Conservation (phyloP, 2,113 vertebrate species). For the Percopsis transmontana region DNA sequence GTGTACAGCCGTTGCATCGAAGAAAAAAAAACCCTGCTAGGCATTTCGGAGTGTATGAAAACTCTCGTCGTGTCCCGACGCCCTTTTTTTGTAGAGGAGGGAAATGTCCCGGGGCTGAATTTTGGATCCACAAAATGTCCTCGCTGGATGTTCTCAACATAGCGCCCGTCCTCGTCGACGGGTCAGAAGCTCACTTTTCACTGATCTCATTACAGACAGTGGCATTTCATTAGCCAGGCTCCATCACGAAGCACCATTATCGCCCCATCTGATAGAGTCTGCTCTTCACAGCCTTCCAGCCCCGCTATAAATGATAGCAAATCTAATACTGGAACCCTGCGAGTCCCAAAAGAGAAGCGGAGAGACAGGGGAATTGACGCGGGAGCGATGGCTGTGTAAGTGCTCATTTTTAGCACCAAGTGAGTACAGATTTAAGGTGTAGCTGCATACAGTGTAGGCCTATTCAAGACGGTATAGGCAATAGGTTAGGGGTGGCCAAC, state of each 20-base stretch:
- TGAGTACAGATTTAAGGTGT: too few species aligned
- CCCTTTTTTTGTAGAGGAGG: background rate
- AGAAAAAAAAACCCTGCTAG: background rate
- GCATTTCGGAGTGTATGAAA: background rate
- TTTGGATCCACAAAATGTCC: constrained; percentile 38
- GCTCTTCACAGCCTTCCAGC: constrained; percentile 66
- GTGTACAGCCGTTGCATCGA: constrained; percentile 1
- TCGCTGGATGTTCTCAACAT: constrained; percentile 37
- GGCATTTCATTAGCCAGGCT: constrained; percentile 75
- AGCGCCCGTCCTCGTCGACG: constrained; percentile 55
- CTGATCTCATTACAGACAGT: constrained; percentile 76
- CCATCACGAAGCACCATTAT: constrained; percentile 73
- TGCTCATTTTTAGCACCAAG: too few species aligned
- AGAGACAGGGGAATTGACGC: background rate
- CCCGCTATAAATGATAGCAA: constrained; percentile 68
- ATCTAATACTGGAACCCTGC: constrained; percentile 61
- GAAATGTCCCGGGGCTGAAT: constrained; percentile 9
- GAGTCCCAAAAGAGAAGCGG: constrained; percentile 27
- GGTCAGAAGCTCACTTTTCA: constrained; percentile 75
- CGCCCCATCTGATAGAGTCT: constrained; percentile 68
- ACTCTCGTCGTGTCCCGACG: background rate
- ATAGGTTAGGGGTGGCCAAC: too few species aligned
- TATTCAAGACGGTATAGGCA: too few species aligned
- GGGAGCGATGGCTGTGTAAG: background rate
- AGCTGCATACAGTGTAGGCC: too few species aligned